Conservation (phyloP, 2,113 vertebrate species). For the Anguilla japonica region DNA sequence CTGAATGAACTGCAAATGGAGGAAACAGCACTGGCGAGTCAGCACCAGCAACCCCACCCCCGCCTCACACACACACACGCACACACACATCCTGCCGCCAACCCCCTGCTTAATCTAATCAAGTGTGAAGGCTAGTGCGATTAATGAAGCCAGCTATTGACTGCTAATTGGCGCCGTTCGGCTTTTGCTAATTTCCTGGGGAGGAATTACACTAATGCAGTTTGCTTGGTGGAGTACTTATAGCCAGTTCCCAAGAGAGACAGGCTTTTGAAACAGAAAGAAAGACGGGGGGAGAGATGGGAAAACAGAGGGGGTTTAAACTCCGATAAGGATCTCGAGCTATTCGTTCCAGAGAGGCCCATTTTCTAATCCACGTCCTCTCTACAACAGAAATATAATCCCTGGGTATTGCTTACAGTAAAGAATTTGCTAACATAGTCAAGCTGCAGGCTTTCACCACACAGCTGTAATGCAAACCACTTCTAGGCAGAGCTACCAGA, state of each 20-base stretch:
- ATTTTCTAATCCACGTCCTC: conserved; percentile 73
- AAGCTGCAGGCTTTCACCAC: conserved; percentile 63
- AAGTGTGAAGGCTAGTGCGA: conserved; percentile 95
- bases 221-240: conserved; percentile 81
- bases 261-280: conserved; percentile 60
- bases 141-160: conserved; percentile 95
- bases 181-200: conserved; percentile 94
- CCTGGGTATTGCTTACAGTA: conserved; percentile 40
- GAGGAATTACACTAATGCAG: conserved; percentile 80
- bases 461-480: conserved; percentile 71
- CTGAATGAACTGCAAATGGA: conserved; percentile 70
- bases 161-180: conserved; percentile 99
- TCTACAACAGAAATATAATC: conserved; percentile 70
- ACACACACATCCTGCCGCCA: conserved; percentile 13
- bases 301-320: conserved; percentile 54
- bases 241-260: conserved; percentile 71
- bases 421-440: conserved; percentile 18
- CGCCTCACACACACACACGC: conserved; percentile 21
- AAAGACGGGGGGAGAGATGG: conserved; percentile 6
- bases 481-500: conserved; percentile 73
- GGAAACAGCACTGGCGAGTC: conserved; percentile 71
- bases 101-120: conserved; percentile 87
- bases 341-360: conserved; percentile 72
- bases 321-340: conserved; percentile 72
- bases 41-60: conserved; percentile 57